These are phyloP conservation scores for Xerus rutilus DNA, from an alignment of 2,797 vertebrate genomes.

Conservation along the genomic window DNA sequence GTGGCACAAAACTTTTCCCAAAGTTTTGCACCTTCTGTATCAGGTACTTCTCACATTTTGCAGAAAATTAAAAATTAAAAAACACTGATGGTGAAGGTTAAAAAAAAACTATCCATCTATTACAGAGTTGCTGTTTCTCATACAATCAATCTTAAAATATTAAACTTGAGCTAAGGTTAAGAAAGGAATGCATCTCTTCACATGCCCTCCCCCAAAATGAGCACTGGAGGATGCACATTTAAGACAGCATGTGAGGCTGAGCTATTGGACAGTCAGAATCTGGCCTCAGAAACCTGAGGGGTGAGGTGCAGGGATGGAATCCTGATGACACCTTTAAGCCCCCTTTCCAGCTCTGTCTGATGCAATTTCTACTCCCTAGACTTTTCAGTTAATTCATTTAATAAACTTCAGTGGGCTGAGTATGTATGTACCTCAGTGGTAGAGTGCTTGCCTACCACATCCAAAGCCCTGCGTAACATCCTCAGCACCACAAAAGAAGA, in stretches of 20 bases:
- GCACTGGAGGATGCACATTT: neutral
- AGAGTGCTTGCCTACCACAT: neutral
- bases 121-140: conserved; percentile 10
- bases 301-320: neutral
- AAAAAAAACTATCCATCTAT: neutral
- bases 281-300: neutral
- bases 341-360: neutral
- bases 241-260: neutral
- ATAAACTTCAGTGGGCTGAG: neutral
- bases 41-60: neutral
- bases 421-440: neutral
- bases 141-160: neutral
- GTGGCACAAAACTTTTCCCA: neutral
- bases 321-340: neutral
- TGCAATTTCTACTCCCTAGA: neutral
- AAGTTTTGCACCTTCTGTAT: neutral
- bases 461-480: neutral
- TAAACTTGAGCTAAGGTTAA: conserved; percentile 8
- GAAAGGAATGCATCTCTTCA: neutral
- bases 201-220: neutral
- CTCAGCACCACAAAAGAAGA: neutral
- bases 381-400: neutral
- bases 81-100: neutral
- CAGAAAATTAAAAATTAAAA: conserved; percentile 46
- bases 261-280: neutral